Evolutionary conservation across 2,797 vertebrate species (phyloP), one percentile per base, ranked within the genome.

Genomic region (Myripristis murdjan): DNA sequence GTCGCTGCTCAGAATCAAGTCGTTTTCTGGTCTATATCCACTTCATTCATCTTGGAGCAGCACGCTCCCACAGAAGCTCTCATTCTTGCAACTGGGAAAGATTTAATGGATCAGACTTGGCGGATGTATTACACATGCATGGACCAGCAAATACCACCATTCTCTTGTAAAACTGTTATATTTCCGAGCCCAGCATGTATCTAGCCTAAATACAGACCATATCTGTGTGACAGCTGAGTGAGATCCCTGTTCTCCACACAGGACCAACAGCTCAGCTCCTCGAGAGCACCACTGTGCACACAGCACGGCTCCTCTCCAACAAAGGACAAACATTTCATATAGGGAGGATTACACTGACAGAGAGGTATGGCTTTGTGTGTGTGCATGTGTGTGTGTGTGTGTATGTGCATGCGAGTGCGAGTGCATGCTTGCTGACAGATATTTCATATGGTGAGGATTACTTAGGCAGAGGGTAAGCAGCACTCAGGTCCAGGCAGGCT

Each of bases 251-350:
- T 74, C 60, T 65, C 72, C 75, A 87, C 73, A 55, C 73, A 58
- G 2, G 10, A 67, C 54, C 68, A 14, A 54, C 39, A 53, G 54
- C 73, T 75, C 56, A 43, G 56, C 37, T 80, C 66, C 73, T 62
- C 37, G 80, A 75, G 54, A 20, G 22, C 16, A 80, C 73, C 64
- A 71, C 35, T 84, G 84, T 75, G 58, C 70, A 56, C 58, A 71
- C 77, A 69, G 64, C 41, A 16, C 24, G 60, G 56, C 58, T 64
- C 75, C 52, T 14, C 48, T 81, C 70, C 66, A 78, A 74, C 75
- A 65, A 70, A 82, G 63, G 70, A 81, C 86, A 93, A 86, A 91
- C 83, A 91, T 88, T 91, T 93, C 84, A 92, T 93, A 90, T 88
- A 71, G 54, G 31, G 51, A 59, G 88, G 90, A 92, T 91, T 92